Percentiles rank a stretch among this genome's conserved stretches.
phyloP scores from a whole-genome alignment of 2,797 vertebrate genomes.

The Clamator glandarius region DNA sequence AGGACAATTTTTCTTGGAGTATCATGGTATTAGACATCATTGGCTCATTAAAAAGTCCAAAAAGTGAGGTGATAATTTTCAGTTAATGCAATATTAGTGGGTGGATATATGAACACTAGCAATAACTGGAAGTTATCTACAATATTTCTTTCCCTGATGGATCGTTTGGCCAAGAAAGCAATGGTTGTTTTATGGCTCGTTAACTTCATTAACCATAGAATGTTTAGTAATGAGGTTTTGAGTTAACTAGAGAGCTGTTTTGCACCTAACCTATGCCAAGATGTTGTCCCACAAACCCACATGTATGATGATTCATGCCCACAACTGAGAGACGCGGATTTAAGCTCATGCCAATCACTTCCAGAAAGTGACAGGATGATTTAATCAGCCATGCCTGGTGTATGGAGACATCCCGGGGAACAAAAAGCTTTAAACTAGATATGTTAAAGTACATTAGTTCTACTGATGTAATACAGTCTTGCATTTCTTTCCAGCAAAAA shows the following conservation, averaged over 20 bases:
- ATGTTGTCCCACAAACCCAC: slow-evolving; percentile 15
- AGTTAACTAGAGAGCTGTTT: not conserved
- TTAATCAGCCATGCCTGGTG: slow-evolving; percentile 3
- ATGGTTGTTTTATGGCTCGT: slow-evolving; percentile 7
- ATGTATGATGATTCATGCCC: slow-evolving; percentile 22
- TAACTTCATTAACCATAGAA: not conserved
- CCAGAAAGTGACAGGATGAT: slow-evolving; percentile 21
- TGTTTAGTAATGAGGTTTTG: not conserved
- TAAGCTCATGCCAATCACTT: slow-evolving; percentile 40
- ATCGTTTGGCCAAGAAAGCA: not conserved
- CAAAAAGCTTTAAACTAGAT: not conserved
- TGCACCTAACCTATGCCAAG: not conserved
- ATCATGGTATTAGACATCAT: not conserved
- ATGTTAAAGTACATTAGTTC: slow-evolving; percentile 17
- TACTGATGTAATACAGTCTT: not conserved
- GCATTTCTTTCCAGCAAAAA: slow-evolving; percentile 26
- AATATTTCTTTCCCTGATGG: not conserved
- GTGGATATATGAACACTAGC: not conserved
- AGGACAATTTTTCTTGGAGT: not conserved
- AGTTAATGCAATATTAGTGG: not conserved
- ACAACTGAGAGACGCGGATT: slow-evolving; percentile 42
- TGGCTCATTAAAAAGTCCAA: not conserved
- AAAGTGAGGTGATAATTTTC: not conserved
- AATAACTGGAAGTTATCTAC: not conserved
- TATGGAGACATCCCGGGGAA: not conserved